Conservation (phyloP, 2,888 invertebrate genomes). For the Oscheius onirici region DNA sequence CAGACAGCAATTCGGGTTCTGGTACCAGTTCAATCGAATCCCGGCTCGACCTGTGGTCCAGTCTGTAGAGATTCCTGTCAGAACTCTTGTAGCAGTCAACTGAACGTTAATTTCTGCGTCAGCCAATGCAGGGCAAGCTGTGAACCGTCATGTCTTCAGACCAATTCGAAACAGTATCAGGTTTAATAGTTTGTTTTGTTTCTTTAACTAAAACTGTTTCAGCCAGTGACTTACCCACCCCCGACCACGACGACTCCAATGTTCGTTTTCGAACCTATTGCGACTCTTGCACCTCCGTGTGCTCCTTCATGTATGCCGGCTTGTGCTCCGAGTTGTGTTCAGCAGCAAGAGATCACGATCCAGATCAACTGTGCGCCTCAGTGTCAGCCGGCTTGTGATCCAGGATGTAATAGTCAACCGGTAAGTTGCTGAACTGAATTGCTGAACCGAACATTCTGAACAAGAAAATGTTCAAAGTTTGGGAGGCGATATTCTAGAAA, state of each 20-base stretch:
- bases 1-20: constrained; percentile 40
- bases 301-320: constrained; percentile 47
- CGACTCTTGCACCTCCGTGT: constrained; percentile 39
- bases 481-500: too few species aligned
- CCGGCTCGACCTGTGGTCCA: constrained; percentile 40
- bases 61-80: constrained; percentile 44
- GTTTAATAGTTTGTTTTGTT: background rate
- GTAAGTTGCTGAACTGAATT: background rate
- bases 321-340: constrained; percentile 45
- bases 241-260: constrained; percentile 25
- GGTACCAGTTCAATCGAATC: constrained; percentile 42
- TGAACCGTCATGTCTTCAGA: constrained; percentile 45
- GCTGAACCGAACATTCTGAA: too few species aligned
- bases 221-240: constrained; percentile 22
- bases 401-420: background rate
- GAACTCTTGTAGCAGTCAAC: constrained; percentile 39
- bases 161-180: constrained; percentile 9
- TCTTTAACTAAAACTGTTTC: background rate
- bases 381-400: too few species aligned
- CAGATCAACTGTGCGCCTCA: background rate
- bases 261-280: background rate
- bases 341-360: constrained; percentile 23
- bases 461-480: too few species aligned
- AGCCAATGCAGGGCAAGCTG: constrained; percentile 31
- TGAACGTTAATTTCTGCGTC: background rate